Evolutionary conservation across 2,797 vertebrate species (phyloP).

Genomic region (Eurystomus glaucurus): DNA sequence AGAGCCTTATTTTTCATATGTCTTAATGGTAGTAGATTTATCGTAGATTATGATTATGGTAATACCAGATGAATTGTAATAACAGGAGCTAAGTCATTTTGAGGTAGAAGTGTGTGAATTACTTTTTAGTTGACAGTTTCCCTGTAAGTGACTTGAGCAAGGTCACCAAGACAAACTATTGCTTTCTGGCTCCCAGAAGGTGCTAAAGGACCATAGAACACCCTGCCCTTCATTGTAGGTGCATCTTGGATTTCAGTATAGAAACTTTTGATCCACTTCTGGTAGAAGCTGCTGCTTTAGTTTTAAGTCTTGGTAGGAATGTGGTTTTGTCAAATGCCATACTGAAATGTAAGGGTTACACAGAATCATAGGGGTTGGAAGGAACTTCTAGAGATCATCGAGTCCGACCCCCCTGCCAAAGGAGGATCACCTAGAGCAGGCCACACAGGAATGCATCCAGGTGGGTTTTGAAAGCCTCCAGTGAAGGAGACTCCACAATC

Average conservation of each 20-base stretch:
- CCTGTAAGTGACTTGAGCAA: constrained; percentile 33
- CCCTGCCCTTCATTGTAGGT: not conserved
- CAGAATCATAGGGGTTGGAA: not conserved
- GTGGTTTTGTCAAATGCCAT: not conserved
- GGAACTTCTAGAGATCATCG: too few species aligned
- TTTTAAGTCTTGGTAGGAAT: not conserved
- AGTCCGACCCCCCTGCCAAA: too few species aligned
- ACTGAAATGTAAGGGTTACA: not conserved
- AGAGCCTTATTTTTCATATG: constrained; percentile 39
- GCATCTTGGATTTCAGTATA: not conserved
- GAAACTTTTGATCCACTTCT: not conserved
- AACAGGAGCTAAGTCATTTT: constrained; percentile 59
- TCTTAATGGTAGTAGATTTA: constrained; percentile 52
- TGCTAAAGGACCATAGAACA: constrained; percentile 7
- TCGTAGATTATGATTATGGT: not conserved
- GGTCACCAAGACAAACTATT: not conserved
- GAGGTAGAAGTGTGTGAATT: constrained; percentile 43
- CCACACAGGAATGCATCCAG: too few species aligned
- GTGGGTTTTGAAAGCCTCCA: too few species aligned
- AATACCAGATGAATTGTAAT: constrained; percentile 12
- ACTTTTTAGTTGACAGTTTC: constrained; percentile 33
- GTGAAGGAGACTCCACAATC: too few species aligned
- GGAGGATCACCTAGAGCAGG: too few species aligned
- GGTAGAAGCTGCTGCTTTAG: not conserved
- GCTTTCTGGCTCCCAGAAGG: constrained; percentile 1